Evolutionary conservation across 2,888 invertebrate species (phyloP), one percentile per base, ranked within the genome.

Genomic region (Papilio gigon): DNA sequence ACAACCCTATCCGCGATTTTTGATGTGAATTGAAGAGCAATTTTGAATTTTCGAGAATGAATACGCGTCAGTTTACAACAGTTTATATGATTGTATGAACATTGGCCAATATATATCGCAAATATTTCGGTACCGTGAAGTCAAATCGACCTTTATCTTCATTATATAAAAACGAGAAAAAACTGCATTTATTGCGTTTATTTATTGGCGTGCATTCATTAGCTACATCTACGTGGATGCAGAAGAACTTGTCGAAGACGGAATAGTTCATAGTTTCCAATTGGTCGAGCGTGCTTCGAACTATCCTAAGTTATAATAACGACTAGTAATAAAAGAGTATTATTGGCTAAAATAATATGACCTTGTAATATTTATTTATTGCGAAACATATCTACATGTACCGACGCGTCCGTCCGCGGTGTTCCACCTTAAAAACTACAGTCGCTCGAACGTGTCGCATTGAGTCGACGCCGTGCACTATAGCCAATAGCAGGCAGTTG

Each of bases 31-130:
- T 68, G 58, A 61, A 61, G 35, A 68, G 53, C 35, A 63, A 62
- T 42, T 68, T 63, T 63, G 35, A 63, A 20, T 40, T 66, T 62
- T 62, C 42, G 33, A 69, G 65, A 65, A 56, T 66, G 66, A 44
- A 62, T 56, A 47, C 22, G 58, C 63, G 64, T 64, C 64, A 50
- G 59, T 64, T 59, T 35, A 47, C 17, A 37, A 40, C n/a, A 60
- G 22, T 58, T 58, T 40, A 64, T 44, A 42, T 42, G 56, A 61
- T 56, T 64, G 22, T 42, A 64, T 60, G 50, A 60, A 65, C 60
- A 47, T 50, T 64, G 58, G 68, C 58, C 47, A 61, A 67, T 66
- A 50, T n/a, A 65, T 17, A 60, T 37, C 47, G 47, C 47, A 60
- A 60, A 60, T 66, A 17, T 50, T 22, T 11, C 30, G 12, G 30